Base-by-base conservation (phyloP, 2,888 invertebrate species). In the Acanthopleura granulata region DNA sequence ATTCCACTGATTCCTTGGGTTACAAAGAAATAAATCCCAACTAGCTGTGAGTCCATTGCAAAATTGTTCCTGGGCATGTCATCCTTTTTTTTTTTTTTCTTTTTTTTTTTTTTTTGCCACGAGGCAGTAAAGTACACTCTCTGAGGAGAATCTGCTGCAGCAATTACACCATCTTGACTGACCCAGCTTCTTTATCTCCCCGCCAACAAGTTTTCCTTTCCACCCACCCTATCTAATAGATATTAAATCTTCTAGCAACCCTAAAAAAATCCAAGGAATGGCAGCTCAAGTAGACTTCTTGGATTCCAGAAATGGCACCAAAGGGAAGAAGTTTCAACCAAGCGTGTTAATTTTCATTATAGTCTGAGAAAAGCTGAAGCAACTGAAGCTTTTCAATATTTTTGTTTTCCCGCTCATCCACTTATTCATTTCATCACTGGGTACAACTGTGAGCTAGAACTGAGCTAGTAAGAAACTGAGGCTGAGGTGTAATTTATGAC, bases 211-310 rank as follows among this genome's bases (percentile, higher is more conserved):
- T 66, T 66, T 66, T 22, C 66, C 29, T 66, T 27, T 66, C 66
- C 66, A 66, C 66, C 66, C 66, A 66, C 25, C 66, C 15, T 66
- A 66, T 66, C 66, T 66, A 66, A 66, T 66, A 27, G 66, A 66
- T 66, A 66, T 66, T 66, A 66, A 66, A 27, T 66, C 66, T 66
- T 27, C 66, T 14, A 3, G 22, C 29, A 22, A 6, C 57, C 18
- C 18, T 4, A 4, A 57, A 57, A 22, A 57, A 57, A 57, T 22
- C 51, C 22, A 57, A 40, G 40, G 40, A 40, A 40, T 40, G 40
- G 40, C 40, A 40, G 40, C 22, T 57, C 22, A 22, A 12, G n/a
- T 12, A 18, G 57, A n/a, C 57, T 57, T 57, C 57, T 57, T 18
- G 22, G 6, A 57, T 57, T 57, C 22, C 57, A 57, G 22, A 18